Evolutionary conservation across 2,113 vertebrate species (phyloP).

Genomic region (Syngnathus scovelli): DNA sequence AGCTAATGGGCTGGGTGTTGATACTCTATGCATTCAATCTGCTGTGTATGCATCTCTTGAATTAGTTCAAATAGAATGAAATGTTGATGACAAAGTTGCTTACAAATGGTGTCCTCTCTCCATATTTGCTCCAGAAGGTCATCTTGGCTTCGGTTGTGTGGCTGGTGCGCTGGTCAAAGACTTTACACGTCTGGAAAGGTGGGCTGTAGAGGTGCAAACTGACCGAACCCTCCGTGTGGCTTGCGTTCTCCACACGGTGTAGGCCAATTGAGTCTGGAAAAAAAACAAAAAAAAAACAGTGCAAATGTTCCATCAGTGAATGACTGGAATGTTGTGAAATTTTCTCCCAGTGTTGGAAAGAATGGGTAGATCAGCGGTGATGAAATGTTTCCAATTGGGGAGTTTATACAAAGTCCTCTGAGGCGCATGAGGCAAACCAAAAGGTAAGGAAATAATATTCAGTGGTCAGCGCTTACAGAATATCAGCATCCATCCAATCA

Average conservation of each 20-base stretch:
- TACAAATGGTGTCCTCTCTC: conserved; percentile 84
- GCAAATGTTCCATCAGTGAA: background rate
- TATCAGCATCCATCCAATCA: background rate
- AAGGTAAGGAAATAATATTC: background rate
- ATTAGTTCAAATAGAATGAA: no score
- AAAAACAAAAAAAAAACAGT: conserved; percentile 18
- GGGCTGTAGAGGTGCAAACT: conserved; percentile 96
- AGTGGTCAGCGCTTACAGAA: background rate
- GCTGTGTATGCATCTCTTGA: no score
- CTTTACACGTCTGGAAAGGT: conserved; percentile 82
- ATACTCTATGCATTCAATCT: no score
- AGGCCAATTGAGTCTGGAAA: conserved; percentile 85
- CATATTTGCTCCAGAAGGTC: conserved; percentile 94
- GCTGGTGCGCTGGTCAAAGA: conserved; percentile 94
- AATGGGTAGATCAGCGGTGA: no score
- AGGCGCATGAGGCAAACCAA: background rate
- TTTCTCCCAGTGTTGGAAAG: conserved; percentile 1
- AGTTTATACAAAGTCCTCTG: background rate
- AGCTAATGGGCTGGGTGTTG: no score
- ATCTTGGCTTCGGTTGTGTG: conserved; percentile 87
- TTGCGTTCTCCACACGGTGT: conserved; percentile 93
- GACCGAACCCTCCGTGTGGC: conserved; percentile 86
- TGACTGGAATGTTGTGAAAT: conserved; percentile 30
- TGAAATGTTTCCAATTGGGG: background rate
- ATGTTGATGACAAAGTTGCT: conserved; percentile 51